A percentile compares a stretch with the other conserved stretches of the same genome.
Conservation (phyloP, 2,113 vertebrate genomes). For the Urocolius indicus region DNA sequence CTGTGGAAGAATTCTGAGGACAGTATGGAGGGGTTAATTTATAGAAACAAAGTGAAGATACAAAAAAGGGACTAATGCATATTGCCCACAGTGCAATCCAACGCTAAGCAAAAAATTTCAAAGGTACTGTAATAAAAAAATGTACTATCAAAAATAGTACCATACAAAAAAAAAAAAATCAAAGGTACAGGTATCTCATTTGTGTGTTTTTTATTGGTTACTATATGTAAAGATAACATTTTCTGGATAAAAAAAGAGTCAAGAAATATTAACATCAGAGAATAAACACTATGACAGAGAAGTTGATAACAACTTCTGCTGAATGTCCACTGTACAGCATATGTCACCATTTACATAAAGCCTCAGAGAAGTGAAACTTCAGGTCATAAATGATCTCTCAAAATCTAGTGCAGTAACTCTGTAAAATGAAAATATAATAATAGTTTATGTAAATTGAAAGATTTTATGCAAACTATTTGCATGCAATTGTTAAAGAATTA, state of each 20-base stretch:
- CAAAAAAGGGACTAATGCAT: not conserved
- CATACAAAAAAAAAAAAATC: too few species aligned
- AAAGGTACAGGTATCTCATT: too few species aligned
- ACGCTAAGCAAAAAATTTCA: not conserved
- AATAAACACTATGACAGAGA: not conserved
- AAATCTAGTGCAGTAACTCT: conserved; percentile 18
- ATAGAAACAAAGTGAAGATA: not conserved
- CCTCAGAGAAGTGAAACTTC: conserved; percentile 32
- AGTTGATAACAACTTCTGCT: not conserved
- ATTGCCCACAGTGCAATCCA: not conserved
- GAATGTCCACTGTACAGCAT: not conserved
- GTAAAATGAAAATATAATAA: conserved; percentile 29
- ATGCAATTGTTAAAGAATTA: conserved; percentile 31
- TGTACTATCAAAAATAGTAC: too few species aligned
- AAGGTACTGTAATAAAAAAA: not conserved
- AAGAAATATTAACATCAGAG: not conserved
- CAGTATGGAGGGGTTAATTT: not conserved
- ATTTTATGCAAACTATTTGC: conserved; percentile 27
- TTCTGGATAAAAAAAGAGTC: not conserved
- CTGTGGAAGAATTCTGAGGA: not conserved
- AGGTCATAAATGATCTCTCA: conserved; percentile 20
- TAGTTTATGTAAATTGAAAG: conserved; percentile 25
- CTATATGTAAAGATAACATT: not conserved
- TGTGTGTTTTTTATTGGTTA: too few species aligned
- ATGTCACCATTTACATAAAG: conserved; percentile 11